A percentile compares a stretch with the other conserved stretches of the same genome.
These are phyloP conservation scores for Cryptosula pallasiana DNA, from an alignment of 2,888 invertebrate genomes.

Conservation along the genomic window DNA sequence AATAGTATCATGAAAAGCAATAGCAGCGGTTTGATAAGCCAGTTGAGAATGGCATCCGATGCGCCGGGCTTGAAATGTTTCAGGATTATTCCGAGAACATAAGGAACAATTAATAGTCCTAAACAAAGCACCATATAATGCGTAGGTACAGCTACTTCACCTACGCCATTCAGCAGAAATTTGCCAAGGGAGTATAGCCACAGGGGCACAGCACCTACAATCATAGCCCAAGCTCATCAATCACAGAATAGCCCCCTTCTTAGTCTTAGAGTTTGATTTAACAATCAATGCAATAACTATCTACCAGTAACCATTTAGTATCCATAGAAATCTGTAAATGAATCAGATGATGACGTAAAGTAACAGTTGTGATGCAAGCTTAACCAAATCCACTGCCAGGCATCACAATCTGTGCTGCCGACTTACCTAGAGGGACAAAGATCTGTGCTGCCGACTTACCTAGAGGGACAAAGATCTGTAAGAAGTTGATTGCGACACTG, in stretches of 20 bases:
- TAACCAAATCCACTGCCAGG: too few species aligned
- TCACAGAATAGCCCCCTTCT: too few species aligned
- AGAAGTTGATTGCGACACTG: slow-evolving; percentile 41
- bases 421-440: slow-evolving; percentile 47
- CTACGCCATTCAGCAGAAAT: background rate
- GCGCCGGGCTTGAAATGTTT: slow-evolving; percentile 39
- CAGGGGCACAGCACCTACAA: background rate
- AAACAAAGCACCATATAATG: slow-evolving; percentile 35
- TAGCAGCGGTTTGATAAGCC: slow-evolving; percentile 49
- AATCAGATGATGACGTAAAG: too few species aligned
- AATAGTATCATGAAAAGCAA: slow-evolving; percentile 48
- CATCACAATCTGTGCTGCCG: too few species aligned
- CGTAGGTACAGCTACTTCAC: background rate
- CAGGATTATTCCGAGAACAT: slow-evolving; percentile 42
- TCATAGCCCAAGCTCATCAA: too few species aligned
- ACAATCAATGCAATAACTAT: too few species aligned
- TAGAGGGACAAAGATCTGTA: slow-evolving; percentile 34
- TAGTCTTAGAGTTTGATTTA: too few species aligned
- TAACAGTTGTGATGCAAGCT: too few species aligned
- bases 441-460: slow-evolving; percentile 41
- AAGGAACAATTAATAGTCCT: slow-evolving; percentile 40
- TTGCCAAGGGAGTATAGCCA: slow-evolving; percentile 8
- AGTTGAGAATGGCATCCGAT: slow-evolving; percentile 46
- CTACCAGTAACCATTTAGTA: too few species aligned
- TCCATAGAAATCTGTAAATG: too few species aligned